phyloP scores from a whole-genome alignment of 2,888 invertebrate species.

The Drosophila percnosoma region DNA sequence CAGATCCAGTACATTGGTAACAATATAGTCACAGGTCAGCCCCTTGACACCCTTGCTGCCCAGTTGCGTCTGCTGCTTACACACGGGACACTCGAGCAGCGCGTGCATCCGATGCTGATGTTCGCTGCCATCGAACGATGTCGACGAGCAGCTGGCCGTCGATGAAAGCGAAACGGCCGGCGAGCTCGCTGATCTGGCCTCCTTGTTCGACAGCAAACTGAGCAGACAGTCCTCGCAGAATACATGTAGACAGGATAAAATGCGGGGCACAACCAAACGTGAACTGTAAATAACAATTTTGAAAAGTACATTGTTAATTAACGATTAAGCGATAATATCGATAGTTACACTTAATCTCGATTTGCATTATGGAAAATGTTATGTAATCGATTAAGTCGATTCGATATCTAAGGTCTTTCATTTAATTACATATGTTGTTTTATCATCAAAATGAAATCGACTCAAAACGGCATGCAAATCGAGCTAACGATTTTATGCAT shows the following conservation, averaged over 20 bases:
- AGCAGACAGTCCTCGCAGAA: conserved; percentile 97
- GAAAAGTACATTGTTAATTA: not conserved
- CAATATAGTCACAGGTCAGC: conserved; percentile 94
- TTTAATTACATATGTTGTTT: not conserved
- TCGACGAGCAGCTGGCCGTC: conserved; percentile 85
- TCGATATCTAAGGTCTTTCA: not conserved
- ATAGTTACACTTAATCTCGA: not conserved
- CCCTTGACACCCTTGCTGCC: conserved; percentile 91
- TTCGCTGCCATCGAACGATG: conserved; percentile 76
- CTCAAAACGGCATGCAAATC: not conserved
- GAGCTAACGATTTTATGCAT: not conserved
- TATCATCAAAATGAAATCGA: not conserved
- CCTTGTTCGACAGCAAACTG: conserved; percentile 89
- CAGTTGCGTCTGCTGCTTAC: conserved; percentile 94
- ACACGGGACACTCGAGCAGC: conserved; percentile 90
- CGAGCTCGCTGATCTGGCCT: conserved; percentile 87
- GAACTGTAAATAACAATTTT: conserved; percentile 85
- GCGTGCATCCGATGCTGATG: conserved; percentile 41
- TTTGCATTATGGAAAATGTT: not conserved
- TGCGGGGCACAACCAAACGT: conserved; percentile 92
- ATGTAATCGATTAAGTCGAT: not conserved
- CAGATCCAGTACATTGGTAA: conserved; percentile 93
- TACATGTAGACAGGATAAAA: conserved; percentile 96
- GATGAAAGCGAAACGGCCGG: conserved; percentile 60
- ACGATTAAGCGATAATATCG: not conserved